Evolutionary conservation across 1,140 invertebrate species (phyloP).

Genomic region (Prorops nasuta): DNA sequence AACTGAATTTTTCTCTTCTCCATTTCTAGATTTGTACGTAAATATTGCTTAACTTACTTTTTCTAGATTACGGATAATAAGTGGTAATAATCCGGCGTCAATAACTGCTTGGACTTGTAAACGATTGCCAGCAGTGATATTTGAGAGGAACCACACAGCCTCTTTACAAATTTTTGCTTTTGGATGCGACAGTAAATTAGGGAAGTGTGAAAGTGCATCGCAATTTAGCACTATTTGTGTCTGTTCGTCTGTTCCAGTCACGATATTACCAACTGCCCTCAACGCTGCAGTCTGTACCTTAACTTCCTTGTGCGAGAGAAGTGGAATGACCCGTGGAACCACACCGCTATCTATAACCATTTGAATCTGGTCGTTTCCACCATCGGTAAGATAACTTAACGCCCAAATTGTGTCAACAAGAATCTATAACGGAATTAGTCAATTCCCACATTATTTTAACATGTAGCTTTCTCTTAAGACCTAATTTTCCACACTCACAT

Average conservation of each 20-base stretch:
- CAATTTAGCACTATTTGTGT: conserved; percentile 71
- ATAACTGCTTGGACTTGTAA: conserved; percentile 96
- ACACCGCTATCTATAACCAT: conserved; percentile 97
- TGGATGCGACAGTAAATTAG: conserved; percentile 81
- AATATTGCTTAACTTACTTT: conserved; percentile 57
- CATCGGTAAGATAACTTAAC: conserved; percentile 97
- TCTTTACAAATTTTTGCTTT: conserved; percentile 88
- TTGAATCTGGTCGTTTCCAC: conserved; percentile 98
- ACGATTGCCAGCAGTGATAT: conserved; percentile 97
- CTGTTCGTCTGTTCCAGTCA: conserved; percentile 98
- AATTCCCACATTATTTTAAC: conserved; percentile 3
- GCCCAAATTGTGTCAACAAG: conserved; percentile 99
- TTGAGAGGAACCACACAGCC: conserved; percentile 98
- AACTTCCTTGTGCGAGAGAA: conserved; percentile 93
- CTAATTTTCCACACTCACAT: no score
- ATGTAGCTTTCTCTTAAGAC: conserved; percentile 4
- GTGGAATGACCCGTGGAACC: conserved; percentile 90
- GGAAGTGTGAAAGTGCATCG: conserved; percentile 90
- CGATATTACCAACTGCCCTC: conserved; percentile 97
- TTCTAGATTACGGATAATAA: conserved; percentile 88
- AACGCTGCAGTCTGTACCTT: conserved; percentile 98
- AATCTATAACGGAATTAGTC: conserved; percentile 67
- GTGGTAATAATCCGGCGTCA: conserved; percentile 88
- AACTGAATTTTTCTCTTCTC: background rate
- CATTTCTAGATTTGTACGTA: conserved; percentile 7